A percentile compares a stretch with the other conserved stretches of the same genome.
Evolutionary conservation across 2,113 vertebrate species (phyloP).

Genomic region (Caracal caracal): DNA sequence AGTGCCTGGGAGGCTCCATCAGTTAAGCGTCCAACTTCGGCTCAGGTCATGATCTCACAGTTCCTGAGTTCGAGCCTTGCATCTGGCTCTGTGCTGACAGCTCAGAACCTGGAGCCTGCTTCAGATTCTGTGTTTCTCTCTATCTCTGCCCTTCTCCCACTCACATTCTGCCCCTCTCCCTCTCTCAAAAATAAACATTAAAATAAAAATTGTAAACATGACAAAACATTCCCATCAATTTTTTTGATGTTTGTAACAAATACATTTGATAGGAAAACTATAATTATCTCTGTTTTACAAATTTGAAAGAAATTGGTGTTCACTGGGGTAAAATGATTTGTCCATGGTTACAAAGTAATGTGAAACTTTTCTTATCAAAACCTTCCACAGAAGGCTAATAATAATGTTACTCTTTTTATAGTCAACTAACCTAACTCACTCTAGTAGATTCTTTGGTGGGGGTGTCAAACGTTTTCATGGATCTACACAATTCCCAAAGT

Average conservation of each 20-base stretch:
- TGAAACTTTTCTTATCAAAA: background rate
- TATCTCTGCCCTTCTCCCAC: too few relatives aligned
- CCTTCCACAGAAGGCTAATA: background rate
- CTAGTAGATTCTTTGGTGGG: background rate
- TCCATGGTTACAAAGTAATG: background rate
- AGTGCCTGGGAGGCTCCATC: too few relatives aligned
- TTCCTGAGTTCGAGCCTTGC: too few relatives aligned
- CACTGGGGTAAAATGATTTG: background rate
- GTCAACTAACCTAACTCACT: background rate
- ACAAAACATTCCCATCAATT: background rate
- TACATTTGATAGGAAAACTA: background rate
- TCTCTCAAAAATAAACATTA: too few relatives aligned
- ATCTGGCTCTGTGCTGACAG: too few relatives aligned
- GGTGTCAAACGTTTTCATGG: background rate
- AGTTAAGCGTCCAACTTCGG: too few relatives aligned
- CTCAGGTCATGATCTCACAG: too few relatives aligned
- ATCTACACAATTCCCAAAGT: background rate
- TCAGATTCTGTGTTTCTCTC: too few relatives aligned
- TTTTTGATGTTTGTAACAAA: background rate
- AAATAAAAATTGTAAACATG: background rate
- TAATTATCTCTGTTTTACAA: conserved; percentile 26
- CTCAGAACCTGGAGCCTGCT: too few relatives aligned
- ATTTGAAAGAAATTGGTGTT: background rate
- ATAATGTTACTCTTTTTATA: background rate
- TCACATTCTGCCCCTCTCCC: too few relatives aligned